Conservation (phyloP, 2,113 vertebrate genomes). For the Tenrec ecaudatus region DNA sequence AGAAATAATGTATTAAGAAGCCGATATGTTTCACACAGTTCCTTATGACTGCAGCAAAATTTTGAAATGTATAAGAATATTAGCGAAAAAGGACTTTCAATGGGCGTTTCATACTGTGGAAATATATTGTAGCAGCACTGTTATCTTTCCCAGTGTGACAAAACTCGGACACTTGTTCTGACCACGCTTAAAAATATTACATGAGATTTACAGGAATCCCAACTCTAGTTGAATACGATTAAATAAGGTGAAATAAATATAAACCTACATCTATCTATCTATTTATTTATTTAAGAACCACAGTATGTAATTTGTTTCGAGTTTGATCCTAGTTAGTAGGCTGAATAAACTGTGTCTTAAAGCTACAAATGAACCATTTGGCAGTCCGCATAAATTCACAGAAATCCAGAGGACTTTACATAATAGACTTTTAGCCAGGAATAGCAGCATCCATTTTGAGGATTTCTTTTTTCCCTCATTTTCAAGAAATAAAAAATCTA, state of each 20-base stretch:
- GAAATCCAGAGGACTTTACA: slow-evolving; percentile 43
- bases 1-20: neutral
- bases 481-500: slow-evolving; percentile 86
- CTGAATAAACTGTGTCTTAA: neutral
- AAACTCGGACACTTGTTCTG: neutral
- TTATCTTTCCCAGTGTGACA: slow-evolving; percentile 18
- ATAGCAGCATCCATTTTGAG: slow-evolving; percentile 72
- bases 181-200: neutral
- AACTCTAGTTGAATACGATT: slow-evolving; percentile 36
- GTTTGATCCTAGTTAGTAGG: slow-evolving; percentile 1
- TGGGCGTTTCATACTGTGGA: neutral
- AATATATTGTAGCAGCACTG: neutral
- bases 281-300: neutral
- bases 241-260: slow-evolving; percentile 35
- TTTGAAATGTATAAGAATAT: neutral
- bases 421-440: slow-evolving; percentile 50
- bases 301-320: slow-evolving; percentile 21
- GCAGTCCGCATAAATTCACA: neutral
- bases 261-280: neutral
- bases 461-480: slow-evolving; percentile 79
- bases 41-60: neutral
- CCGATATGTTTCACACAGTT: neutral
- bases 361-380: neutral
- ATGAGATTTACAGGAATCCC: slow-evolving; percentile 16
- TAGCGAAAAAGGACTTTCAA: neutral